Conservation (phyloP, 2,888 invertebrate species). For the Seira musarum region DNA sequence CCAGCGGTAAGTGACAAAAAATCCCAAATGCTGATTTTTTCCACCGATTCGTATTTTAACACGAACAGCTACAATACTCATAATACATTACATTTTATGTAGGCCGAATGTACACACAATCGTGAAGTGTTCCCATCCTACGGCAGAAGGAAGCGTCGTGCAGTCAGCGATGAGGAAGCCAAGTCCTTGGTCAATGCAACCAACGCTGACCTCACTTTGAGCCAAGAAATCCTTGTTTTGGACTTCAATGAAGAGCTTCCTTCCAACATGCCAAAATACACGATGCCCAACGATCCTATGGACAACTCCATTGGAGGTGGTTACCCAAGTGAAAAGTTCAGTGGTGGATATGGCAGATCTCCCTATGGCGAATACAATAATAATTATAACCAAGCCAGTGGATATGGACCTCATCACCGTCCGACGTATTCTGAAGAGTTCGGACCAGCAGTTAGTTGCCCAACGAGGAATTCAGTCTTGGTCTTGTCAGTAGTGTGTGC, state of each 20-base stretch:
- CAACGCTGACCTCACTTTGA: slow-evolving; percentile 91
- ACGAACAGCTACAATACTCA: slow-evolving; percentile 5
- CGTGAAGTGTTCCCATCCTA: slow-evolving; percentile 91
- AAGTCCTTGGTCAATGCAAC: slow-evolving; percentile 77
- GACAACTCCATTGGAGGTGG: slow-evolving; percentile 53
- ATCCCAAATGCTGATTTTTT: too few species aligned
- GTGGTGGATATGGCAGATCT: slow-evolving; percentile 59
- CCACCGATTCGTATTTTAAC: slow-evolving; percentile 11
- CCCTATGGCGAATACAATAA: slow-evolving; percentile 50
- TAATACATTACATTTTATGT: neutral
- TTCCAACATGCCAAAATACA: slow-evolving; percentile 68
- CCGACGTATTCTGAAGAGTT: slow-evolving; percentile 59
- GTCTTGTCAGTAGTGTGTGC: slow-evolving; percentile 93
- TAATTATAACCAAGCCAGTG: slow-evolving; percentile 45
- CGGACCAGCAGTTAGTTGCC: slow-evolving; percentile 81
- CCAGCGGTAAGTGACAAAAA: slow-evolving; percentile 82
- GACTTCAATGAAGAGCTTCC: slow-evolving; percentile 89
- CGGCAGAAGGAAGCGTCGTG: slow-evolving; percentile 85
- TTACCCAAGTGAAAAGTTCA: slow-evolving; percentile 42
- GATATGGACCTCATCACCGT: slow-evolving; percentile 53
- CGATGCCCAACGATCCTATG: slow-evolving; percentile 63
- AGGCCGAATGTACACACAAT: slow-evolving; percentile 94
- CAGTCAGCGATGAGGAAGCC: slow-evolving; percentile 72
- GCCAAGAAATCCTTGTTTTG: slow-evolving; percentile 93
- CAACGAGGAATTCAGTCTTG: slow-evolving; percentile 92